phyloP scores from a whole-genome alignment of 2,797 vertebrate species.

The Hemibagrus guttatus region DNA sequence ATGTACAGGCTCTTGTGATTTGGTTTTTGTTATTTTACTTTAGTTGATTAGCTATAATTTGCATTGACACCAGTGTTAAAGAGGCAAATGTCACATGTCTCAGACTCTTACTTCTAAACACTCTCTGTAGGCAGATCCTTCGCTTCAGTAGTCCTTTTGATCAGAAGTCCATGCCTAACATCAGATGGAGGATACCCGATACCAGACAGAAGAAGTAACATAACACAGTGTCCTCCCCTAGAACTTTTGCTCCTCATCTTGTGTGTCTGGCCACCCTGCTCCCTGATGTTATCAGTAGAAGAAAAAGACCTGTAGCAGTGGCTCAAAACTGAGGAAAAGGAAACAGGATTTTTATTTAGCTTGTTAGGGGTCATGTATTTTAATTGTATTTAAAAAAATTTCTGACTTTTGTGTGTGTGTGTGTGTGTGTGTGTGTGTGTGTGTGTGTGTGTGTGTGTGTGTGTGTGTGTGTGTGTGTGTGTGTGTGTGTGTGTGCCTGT shows the following conservation, averaged over 20 bases:
- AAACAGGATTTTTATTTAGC: constrained; percentile 45
- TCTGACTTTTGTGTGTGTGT: neutral
- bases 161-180: constrained; percentile 73
- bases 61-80: constrained; percentile 32
- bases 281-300: constrained; percentile 62
- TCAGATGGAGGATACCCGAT: constrained; percentile 74
- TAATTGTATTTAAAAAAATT: constrained; percentile 28
- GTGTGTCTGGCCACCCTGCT: constrained; percentile 69
- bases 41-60: constrained; percentile 29
- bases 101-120: constrained; percentile 44
- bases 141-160: constrained; percentile 70
- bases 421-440: neutral
- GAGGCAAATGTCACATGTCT: constrained; percentile 48
- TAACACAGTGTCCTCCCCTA: constrained; percentile 68
- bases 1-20: neutral
- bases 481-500: constrained; percentile 11
- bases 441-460: constrained; percentile 11
- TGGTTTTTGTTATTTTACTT: constrained; percentile 27
- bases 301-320: constrained; percentile 60
- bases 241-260: constrained; percentile 62
- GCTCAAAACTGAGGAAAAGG: constrained; percentile 43
- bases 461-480: neutral
- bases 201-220: constrained; percentile 73
- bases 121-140: constrained; percentile 58
- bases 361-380: constrained; percentile 44